Evolutionary conservation across 2,113 vertebrate species (phyloP), one percentile per base, ranked within the genome.

Genomic region (Martes martes): DNA sequence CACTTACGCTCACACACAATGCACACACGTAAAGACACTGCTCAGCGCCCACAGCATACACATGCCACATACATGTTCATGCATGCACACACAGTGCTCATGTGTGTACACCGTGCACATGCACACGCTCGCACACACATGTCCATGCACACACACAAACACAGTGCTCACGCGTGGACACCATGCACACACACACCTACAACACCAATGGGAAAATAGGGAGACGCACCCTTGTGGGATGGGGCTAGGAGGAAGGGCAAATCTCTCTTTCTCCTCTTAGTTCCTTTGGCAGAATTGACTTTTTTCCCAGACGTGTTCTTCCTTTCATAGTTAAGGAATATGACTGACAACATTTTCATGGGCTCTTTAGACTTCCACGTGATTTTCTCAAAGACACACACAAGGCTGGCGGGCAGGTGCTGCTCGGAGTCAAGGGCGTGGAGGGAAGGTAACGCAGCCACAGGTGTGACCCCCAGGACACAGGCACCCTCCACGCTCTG

Each of bases 171-270:
- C 2, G 21, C 1, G 8, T 14, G 1, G 2, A n/a, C 36, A 45
- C 4, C 19, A 7, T 4, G 15, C 3, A 6, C 15, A 92, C 14
- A 1, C 1, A 1, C 5, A 36, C 65, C 59, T 10, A 14, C 13
- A 3, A 45, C 33, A 55, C 55, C 36, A 6, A 5, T 14, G 28
- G 16, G 45, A n/a, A 18, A 11, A 10, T 42, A 21, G 78, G 24
- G 39, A 73, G 7, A 31, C 9, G 10, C 2, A 6, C 9, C 11
- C 16, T 80, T 4, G 36, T 6, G 2, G 6, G 7, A 14, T 36
- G n/a, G 13, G 21, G 11, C 24, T 0, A 1, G n/a, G 18, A 18
- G 18, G 4, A 24, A 15, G 15, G 63, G 26, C 26, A 50, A 31
- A 21, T 2, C 39, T 7, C 39, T 26, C 47, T 4, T 57, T 39